Percentiles rank a stretch among this genome's conserved stretches.
Conservation (phyloP, 2,888 invertebrate species). For the Cephus rjabovi region DNA sequence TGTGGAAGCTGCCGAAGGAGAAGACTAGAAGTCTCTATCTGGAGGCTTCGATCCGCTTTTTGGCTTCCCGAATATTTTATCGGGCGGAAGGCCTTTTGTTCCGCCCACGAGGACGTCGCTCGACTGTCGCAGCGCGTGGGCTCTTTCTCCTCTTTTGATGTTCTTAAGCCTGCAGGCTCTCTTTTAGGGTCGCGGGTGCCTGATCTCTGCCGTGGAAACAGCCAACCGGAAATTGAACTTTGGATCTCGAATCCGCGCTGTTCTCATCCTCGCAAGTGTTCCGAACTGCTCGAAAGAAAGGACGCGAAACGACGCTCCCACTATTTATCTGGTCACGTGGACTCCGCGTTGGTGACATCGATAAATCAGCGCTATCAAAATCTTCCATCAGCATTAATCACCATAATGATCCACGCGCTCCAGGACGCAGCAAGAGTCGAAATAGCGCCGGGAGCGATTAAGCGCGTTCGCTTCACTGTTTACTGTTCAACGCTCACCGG, state of each 20-base stretch:
- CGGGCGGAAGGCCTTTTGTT: constrained; percentile 36
- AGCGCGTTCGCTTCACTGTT: constrained; percentile 34
- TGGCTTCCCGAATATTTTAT: constrained; percentile 37
- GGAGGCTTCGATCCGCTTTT: constrained; percentile 16
- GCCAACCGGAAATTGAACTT: not conserved
- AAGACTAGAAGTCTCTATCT: constrained; percentile 26
- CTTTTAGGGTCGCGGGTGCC: not conserved
- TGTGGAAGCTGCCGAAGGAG: not conserved
- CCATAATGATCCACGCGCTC: constrained; percentile 60
- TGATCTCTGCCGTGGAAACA: not conserved
- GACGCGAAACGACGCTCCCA: constrained; percentile 33
- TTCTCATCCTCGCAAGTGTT: not conserved
- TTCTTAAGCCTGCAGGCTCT: constrained; percentile 30
- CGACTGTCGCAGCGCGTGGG: constrained; percentile 39
- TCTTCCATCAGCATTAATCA: constrained; percentile 64
- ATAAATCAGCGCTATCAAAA: constrained; percentile 64
- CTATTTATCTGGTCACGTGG: constrained; percentile 58
- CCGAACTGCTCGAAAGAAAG: not conserved
- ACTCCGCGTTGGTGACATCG: constrained; percentile 60
- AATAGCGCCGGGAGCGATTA: constrained; percentile 42
- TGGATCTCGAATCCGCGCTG: not conserved
- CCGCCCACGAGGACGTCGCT: constrained; percentile 35
- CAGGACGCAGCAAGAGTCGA: constrained; percentile 53
- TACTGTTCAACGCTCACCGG: constrained; percentile 31
- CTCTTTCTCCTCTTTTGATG: not conserved